Evolutionary conservation across 2,113 vertebrate genomes (phyloP).

Genomic region (Boleophthalmus pectinirostris): DNA sequence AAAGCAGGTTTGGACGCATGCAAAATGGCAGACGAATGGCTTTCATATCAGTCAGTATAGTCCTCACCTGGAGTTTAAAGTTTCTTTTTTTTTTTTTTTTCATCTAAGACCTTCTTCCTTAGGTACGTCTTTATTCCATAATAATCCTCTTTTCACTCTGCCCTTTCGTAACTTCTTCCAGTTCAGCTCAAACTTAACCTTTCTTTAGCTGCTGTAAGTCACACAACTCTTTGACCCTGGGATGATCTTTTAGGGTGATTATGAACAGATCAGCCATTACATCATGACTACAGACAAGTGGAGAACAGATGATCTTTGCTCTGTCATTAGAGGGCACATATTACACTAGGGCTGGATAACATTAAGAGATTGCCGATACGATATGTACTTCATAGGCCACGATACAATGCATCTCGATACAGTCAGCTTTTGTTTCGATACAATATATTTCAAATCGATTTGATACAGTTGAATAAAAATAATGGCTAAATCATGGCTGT

Average conservation of each 20-base stretch:
- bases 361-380: too few species aligned
- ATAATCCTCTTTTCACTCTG: constrained; percentile 37
- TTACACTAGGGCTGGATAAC: too few species aligned
- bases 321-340: too few species aligned
- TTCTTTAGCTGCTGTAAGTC: constrained; percentile 3
- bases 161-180: constrained; percentile 9
- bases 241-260: neutral
- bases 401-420: too few species aligned
- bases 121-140: constrained; percentile 39
- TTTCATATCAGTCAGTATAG: constrained; percentile 10
- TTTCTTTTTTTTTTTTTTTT: too few species aligned
- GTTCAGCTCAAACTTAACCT: constrained; percentile 18
- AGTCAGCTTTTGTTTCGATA: too few species aligned
- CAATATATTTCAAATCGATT: too few species aligned
- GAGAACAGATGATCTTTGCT: neutral
- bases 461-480: too few species aligned
- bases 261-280: neutral
- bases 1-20: neutral
- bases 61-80: constrained; percentile 1
- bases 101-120: constrained; percentile 9
- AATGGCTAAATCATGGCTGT: too few species aligned
- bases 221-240: neutral
- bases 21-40: neutral
- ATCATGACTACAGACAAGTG: neutral
- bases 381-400: too few species aligned